Evolutionary conservation across 2,888 invertebrate genomes (phyloP), one percentile per base, ranked within the genome.

Genomic region (Tenthredo scrophulariae): DNA sequence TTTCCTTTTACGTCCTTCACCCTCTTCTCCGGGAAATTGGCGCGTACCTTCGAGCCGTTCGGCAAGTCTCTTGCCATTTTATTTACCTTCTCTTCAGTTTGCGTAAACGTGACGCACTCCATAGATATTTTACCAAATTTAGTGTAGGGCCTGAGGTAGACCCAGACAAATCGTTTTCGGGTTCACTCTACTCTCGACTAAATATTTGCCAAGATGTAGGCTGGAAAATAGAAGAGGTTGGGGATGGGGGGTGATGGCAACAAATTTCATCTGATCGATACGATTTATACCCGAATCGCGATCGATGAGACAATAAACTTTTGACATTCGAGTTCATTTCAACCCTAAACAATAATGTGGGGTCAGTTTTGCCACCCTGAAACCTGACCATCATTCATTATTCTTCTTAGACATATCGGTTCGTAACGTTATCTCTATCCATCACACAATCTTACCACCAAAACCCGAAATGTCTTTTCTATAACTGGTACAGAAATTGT

Each of bases 21-120:
- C 83, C 83, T 83, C 67, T 67, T 83, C 83, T 40, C 7, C 29
- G 83, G 43, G 70, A 70, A 67, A 83, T 83, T 83, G 83, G 18
- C 83, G 83, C 83, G 80, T 40, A 80, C 80, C 80, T 80, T 62
- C 40, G 26, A 26, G 40, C 58, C 77, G 77, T 50, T 50, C 26
- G 54, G 29, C 50, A 29, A 46, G 46, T 37, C 43, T 74, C 62
- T 40, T 62, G n/a, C 80, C 33, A 58, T 62, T 77, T 80, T 80
- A 80, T 80, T 80, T 62, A 80, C 80, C 40, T 40, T 46, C 80
- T 29, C 62, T 54, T 75, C 50, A 29, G 26, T 29, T 77, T 50
- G 77, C 77, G 50, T 50, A 33, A 77, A 77, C 77, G 77, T 29
- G 77, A 77, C 77, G 77, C 50, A 77, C 77, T 77, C 50, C 77